phyloP scores from a whole-genome alignment of 2,113 vertebrate species.

The Ginglymostoma cirratum region DNA sequence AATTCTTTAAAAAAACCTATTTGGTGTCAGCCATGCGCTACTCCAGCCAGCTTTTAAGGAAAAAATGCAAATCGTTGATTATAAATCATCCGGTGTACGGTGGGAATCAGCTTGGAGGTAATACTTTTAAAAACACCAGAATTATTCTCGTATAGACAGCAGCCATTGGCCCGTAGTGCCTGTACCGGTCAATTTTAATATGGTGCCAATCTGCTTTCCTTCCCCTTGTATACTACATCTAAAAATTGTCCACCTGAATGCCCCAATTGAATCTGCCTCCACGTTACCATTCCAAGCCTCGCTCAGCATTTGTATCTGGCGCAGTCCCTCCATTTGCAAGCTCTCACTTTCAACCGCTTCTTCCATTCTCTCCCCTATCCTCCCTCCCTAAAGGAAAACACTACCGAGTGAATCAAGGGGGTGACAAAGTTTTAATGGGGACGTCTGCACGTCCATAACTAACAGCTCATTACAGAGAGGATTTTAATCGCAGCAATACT shows the following conservation, averaged over 20 bases:
- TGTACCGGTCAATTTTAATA: too few species aligned
- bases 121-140: too few species aligned
- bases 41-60: background rate
- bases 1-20: background rate
- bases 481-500: background rate
- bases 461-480: background rate
- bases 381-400: background rate
- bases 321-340: too few species aligned
- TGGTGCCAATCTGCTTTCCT: too few species aligned
- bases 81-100: background rate
- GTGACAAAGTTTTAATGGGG: background rate
- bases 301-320: background rate
- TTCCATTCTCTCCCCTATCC: background rate
- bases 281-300: background rate
- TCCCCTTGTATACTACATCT: too few species aligned
- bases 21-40: background rate
- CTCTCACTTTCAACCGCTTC: too few species aligned
- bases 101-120: background rate
- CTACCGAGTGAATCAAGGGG: background rate
- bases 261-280: too few species aligned
- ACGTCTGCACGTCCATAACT: background rate
- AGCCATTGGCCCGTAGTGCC: too few species aligned
- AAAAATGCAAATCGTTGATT: background rate
- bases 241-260: too few species aligned
- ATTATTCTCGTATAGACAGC: too few species aligned